Percentiles rank a stretch among this genome's conserved stretches.
These are phyloP conservation scores for Brachylomia viminalis DNA, from an alignment of 2,888 invertebrate genomes.

Conservation along the genomic window DNA sequence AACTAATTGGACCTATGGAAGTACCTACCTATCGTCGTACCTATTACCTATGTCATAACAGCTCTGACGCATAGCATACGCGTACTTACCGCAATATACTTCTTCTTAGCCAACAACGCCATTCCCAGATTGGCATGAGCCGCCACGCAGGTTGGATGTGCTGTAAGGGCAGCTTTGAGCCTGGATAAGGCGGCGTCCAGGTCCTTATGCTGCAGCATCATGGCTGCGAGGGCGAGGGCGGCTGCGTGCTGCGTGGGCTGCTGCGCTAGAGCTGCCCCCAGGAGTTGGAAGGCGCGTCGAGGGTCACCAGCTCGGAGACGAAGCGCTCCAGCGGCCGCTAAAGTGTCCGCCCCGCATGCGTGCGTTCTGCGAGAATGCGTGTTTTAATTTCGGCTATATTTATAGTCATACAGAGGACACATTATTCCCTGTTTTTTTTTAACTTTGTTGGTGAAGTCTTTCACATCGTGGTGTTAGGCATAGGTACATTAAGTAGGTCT, in stretches of 20 bases:
- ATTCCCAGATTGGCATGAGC: slow-evolving; percentile 85
- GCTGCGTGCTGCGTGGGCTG: slow-evolving; percentile 87
- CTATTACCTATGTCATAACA: neutral
- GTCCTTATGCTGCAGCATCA: slow-evolving; percentile 89
- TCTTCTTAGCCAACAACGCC: slow-evolving; percentile 85
- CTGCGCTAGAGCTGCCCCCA: slow-evolving; percentile 89
- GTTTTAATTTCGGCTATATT: neutral
- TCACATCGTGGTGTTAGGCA: neutral
- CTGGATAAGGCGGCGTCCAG: slow-evolving; percentile 86
- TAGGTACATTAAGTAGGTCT: too few relatives aligned
- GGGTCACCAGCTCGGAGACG: slow-evolving; percentile 87
- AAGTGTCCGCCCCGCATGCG: slow-evolving; percentile 88
- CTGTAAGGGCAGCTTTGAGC: slow-evolving; percentile 86
- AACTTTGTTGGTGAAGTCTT: neutral
- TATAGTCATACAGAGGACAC: too few relatives aligned
- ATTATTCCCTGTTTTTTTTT: neutral
- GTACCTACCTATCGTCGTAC: neutral
- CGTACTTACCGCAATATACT: slow-evolving; percentile 83
- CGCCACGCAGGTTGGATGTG: slow-evolving; percentile 86
- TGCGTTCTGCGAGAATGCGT: slow-evolving; percentile 67
- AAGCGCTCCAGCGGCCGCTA: slow-evolving; percentile 88
- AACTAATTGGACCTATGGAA: neutral
- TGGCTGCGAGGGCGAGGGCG: slow-evolving; percentile 88
- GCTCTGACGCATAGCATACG: neutral
- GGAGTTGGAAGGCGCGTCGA: slow-evolving; percentile 88